Evolutionary conservation across 2,113 vertebrate species (phyloP), one percentile per base, ranked within the genome.

Genomic region (Saccopteryx bilineata): DNA sequence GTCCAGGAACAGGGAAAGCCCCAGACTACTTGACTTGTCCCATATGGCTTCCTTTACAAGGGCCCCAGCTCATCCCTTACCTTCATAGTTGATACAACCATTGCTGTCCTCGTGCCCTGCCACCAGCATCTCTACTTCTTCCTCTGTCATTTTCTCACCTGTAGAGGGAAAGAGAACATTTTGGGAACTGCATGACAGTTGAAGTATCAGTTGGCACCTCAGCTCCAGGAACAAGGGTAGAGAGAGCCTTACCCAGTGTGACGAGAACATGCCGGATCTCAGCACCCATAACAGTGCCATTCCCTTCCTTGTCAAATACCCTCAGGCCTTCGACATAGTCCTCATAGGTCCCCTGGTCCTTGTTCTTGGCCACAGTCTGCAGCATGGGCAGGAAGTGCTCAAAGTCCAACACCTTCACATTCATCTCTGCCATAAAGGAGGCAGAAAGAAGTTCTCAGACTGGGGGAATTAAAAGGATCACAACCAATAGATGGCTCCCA

Each of bases 71-170:
- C 13, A n/a, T 14, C 24, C 39, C 98, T 98, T 96, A 99, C 99
- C 99, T 99, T 99, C 99, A 31, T 99, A 99, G 98, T 99, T 99
- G 98, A 99, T 99, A 98, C 99, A 99, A n/a, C 99, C 99, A 19
- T 99, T 99, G 96, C 99, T 99, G 97, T 99, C 99, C 98, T 99
- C 99, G 0, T 99, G 99, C 84, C 99, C 99, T 0, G 99, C 99
- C 97, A 99, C 97, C 81, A 99, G 98, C 46, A 98, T 99, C 97
- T 99, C 99, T 80, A 99, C 99, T 94, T 99, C 99, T 80, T 99
- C 99, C 97, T 99, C 99, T 0, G 99, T 98, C 99, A 99, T 99
- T 98, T 99, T 99, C 98, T 99, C 99, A 46, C 99, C 99, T 99
- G 95, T 33, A 96, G 78, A 88, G 52, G 18, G 52, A 69, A 61